Conservation (phyloP, 1,140 invertebrate species). For the Drosophila simulans region DNA sequence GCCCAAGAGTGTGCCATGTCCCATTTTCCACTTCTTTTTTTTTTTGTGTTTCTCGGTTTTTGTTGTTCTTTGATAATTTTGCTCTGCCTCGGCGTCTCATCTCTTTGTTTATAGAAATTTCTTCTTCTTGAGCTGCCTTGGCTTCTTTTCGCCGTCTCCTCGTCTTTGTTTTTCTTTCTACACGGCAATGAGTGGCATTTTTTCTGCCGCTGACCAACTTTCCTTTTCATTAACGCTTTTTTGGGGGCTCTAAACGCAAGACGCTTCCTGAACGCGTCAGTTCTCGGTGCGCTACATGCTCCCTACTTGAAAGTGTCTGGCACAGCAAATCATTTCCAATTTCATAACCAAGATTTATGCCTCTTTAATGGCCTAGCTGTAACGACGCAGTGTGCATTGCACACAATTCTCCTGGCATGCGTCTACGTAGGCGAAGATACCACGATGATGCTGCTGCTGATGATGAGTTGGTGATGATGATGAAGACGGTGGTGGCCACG, state of each 20-base stretch:
- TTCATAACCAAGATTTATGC: conserved; percentile 61
- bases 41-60: conserved; percentile 9
- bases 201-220: conserved; percentile 55
- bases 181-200: conserved; percentile 42
- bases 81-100: conserved; percentile 23
- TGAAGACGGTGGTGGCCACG: conserved; percentile 3
- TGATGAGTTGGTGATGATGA: conserved; percentile 8
- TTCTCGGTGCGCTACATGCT: conserved; percentile 29
- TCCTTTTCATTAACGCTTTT: conserved; percentile 61
- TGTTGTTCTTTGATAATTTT: conserved; percentile 61
- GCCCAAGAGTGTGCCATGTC: conserved; percentile 51
- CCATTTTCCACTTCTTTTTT: conserved; percentile 47
- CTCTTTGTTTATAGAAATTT: conserved; percentile 60
- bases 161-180: conserved; percentile 38
- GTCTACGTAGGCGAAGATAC: conserved; percentile 40
- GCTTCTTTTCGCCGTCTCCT: conserved; percentile 30
- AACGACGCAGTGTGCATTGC: conserved; percentile 7
- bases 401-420: conserved; percentile 40
- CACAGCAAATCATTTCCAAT: conserved; percentile 46
- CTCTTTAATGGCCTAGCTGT: conserved; percentile 41
- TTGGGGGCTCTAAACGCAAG: conserved; percentile 1
- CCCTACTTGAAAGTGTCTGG: conserved; percentile 29
- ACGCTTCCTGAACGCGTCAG: conserved; percentile 38
- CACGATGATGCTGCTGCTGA: conserved; percentile 8
- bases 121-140: conserved; percentile 28